Evolutionary conservation across 2,113 vertebrate genomes (phyloP), one percentile per base, ranked within the genome.

Genomic region (Kryptolebias marmoratus): DNA sequence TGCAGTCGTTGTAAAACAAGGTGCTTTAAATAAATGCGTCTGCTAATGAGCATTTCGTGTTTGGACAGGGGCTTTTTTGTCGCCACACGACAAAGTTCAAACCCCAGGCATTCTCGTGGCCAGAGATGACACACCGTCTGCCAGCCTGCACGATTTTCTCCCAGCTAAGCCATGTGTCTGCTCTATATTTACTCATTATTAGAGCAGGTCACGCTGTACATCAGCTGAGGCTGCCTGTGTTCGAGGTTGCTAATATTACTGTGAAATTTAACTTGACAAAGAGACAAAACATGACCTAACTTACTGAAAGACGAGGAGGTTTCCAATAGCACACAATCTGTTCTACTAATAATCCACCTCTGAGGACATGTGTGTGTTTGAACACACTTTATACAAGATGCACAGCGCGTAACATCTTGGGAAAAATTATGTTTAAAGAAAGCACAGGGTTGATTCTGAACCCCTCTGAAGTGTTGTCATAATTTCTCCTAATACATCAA

Each of bases 121-220:
- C 74, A 71, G 58, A 73, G 86, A 89, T 90, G 88, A 91, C 88
- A 89, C 80, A 84, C 79, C 67, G 86, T 90, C 88, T 92, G 72
- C 79, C 81, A 72, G 77, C 39, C 73, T 72, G 81, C 61, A 16
- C 82, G 80, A 67, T 68, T 84, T 73, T 65, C 48, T 42, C 62
- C 57, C 81, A 68, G 75, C 82, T 71, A 75, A 64, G 80, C 80
- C 83, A 79, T 55, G 81, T 85, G 82, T 83, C 73, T 61, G 55
- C 22, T 78, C 89, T 92, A 91, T 90, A 90, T 91, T 83, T 90
- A 91, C 62, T 80, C 70, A 77, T 79, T 81, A 78, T 86, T 86
- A 60, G 73, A 84, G 76, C 70, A 71, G 84, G 75, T 69, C 76
- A 78, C n/a, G 55, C 73, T 77, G 77, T 79, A 80, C 76, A 58